phyloP scores from a whole-genome alignment of 1,140 invertebrate genomes.

The Trachymyrmex septentrionalis region DNA sequence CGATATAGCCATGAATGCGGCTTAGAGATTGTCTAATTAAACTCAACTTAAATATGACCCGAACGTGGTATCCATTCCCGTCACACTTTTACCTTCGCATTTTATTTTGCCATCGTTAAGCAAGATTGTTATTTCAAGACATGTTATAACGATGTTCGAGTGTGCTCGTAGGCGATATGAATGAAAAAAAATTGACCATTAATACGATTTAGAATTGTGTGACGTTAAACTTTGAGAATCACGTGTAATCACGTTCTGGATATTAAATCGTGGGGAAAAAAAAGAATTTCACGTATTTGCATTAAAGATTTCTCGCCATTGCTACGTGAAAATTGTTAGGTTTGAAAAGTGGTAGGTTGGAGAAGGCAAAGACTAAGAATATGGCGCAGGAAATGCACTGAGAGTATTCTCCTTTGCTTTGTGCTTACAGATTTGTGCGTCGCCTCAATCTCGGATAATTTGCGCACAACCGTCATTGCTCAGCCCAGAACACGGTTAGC shows the following conservation, averaged over 20 bases:
- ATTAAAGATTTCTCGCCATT: slow-evolving; percentile 79
- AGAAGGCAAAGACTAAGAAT: slow-evolving; percentile 83
- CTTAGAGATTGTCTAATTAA: slow-evolving; percentile 25
- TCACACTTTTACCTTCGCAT: neutral
- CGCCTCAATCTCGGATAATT: slow-evolving; percentile 86
- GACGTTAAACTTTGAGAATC: neutral
- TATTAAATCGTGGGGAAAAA: neutral
- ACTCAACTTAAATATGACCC: neutral
- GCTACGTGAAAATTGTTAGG: slow-evolving; percentile 78
- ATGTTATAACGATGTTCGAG: slow-evolving; percentile 50
- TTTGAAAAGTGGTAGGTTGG: slow-evolving; percentile 82
- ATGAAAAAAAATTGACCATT: neutral
- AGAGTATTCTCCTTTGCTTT: slow-evolving; percentile 87
- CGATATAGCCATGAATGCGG: slow-evolving; percentile 30
- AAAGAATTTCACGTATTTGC: slow-evolving; percentile 23
- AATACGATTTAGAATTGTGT: neutral
- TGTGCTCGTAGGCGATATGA: slow-evolving; percentile 11
- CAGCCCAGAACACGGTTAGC: slow-evolving; percentile 86
- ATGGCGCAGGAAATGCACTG: slow-evolving; percentile 85
- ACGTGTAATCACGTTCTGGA: neutral
- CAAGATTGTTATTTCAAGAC: slow-evolving; percentile 10
- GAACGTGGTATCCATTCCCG: neutral
- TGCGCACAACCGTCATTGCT: slow-evolving; percentile 85
- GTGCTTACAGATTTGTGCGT: slow-evolving; percentile 87
- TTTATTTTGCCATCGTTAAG: slow-evolving; percentile 16